phyloP scores from a whole-genome alignment of 2,113 vertebrate genomes.

The Pundamilia nyererei region DNA sequence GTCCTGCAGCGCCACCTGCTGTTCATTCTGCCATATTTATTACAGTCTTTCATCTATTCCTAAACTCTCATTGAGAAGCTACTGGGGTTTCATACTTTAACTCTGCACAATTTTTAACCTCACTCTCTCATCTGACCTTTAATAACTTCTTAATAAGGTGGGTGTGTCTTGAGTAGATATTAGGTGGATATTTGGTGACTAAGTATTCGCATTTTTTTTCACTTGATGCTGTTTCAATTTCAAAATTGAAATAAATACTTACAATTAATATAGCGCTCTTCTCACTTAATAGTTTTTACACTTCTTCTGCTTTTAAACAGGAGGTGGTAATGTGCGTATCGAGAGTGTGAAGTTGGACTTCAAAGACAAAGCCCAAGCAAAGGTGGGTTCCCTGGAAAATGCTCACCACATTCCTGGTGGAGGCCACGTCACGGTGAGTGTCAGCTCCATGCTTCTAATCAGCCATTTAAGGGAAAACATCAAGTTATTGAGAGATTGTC shows the following conservation, averaged over 20 bases:
- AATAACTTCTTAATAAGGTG: not conserved
- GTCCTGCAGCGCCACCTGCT: conserved; percentile 49
- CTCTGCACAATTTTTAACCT: not conserved
- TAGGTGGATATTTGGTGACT: not conserved
- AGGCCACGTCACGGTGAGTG: conserved; percentile 83
- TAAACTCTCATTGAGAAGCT: not conserved
- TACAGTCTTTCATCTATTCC: not conserved
- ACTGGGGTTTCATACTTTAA: not conserved
- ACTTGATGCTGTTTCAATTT: not conserved
- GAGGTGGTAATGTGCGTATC: conserved; percentile 92
- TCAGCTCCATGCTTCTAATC: not conserved
- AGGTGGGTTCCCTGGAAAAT: conserved; percentile 96
- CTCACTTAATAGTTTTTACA: not conserved
- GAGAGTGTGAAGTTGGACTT: conserved; percentile 97
- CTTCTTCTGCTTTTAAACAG: conserved; percentile 52
- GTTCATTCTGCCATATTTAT: not conserved
- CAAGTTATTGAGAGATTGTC: conserved; percentile 35
- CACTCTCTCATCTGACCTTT: not conserved
- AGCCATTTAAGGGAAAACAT: conserved; percentile 22
- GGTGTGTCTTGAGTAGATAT: not conserved
- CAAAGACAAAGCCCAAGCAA: conserved; percentile 98
- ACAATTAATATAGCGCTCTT: not conserved
- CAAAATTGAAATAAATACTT: not conserved
- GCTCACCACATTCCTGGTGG: conserved; percentile 89
- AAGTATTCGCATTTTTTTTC: not conserved